These are phyloP conservation scores for Vombatus ursinus DNA, from an alignment of 2,113 vertebrate species.

Conservation along the genomic window DNA sequence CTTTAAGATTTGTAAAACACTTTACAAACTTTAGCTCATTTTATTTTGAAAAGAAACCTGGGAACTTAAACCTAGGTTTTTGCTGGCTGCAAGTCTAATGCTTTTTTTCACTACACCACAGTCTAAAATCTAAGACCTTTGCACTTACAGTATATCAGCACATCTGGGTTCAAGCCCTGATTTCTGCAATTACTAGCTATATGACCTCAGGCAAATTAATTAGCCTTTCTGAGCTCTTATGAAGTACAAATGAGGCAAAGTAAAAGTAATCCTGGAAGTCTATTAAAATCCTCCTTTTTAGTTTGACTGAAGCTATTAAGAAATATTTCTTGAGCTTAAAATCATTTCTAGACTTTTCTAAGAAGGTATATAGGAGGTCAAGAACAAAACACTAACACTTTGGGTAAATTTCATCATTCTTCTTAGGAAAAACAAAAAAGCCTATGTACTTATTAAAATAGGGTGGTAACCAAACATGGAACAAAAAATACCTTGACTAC, in stretches of 20 bases:
- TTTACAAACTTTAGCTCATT: not conserved
- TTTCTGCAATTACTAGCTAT: not conserved
- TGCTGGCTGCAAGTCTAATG: not conserved
- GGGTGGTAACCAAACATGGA: not conserved
- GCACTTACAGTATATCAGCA: not conserved
- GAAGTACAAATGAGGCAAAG: not conserved
- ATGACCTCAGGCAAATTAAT: not conserved
- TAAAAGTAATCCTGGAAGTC: not conserved
- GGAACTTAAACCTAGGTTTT: not conserved
- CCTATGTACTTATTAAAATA: not conserved
- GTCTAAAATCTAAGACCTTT: not conserved
- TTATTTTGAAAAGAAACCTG: not conserved
- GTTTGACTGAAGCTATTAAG: not conserved
- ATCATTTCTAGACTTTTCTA: not conserved
- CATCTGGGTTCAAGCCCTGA: not conserved
- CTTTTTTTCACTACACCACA: not conserved
- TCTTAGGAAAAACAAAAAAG: not conserved
- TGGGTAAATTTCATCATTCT: not conserved
- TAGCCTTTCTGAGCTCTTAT: not conserved
- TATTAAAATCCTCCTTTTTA: not conserved
- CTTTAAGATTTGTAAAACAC: not conserved
- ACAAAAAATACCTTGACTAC: not conserved
- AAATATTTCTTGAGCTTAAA: not conserved
- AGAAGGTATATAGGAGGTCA: not conserved
- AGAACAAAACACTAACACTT: not conserved